phyloP scores from a whole-genome alignment of 2,113 vertebrate species.

The Ciconia stormi region DNA sequence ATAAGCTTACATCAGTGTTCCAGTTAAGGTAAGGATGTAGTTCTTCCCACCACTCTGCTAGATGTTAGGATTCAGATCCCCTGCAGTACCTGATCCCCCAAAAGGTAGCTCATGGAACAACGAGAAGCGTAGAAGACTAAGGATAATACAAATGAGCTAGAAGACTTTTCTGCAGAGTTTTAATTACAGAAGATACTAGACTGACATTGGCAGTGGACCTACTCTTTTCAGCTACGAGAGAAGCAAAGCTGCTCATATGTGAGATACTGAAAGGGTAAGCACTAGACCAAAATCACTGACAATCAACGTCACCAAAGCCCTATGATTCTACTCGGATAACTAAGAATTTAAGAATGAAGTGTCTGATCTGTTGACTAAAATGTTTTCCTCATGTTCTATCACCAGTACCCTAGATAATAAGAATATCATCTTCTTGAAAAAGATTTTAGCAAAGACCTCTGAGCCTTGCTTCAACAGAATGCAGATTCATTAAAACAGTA shows the following conservation, averaged over 20 bases:
- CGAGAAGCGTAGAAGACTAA: accelerated
- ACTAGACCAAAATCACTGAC: neutral
- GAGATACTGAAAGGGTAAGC: neutral
- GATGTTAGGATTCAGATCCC: neutral
- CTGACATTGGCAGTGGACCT: neutral
- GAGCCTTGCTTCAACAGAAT: neutral
- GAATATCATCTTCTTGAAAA: neutral
- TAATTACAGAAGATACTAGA: neutral
- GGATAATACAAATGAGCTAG: neutral
- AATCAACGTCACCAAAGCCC: neutral
- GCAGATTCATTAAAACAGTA: neutral
- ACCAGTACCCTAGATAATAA: neutral
- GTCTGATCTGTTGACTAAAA: neutral
- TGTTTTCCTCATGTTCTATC: neutral
- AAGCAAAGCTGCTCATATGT: neutral
- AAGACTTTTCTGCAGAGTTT: neutral
- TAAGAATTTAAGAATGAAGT: neutral
- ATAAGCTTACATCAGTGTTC: neutral
- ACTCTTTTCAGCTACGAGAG: neutral
- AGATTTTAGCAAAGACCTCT: neutral
- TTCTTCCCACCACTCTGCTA: neutral
- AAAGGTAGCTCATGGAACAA: neutral
- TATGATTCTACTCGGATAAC: neutral
- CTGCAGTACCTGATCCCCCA: neutral
- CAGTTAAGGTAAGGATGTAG: neutral